A percentile compares a stretch with the other conserved stretches of the same genome.
These are phyloP conservation scores for Rhadina sibilatrix DNA, from an alignment of 2,113 vertebrate species.

Conservation along the genomic window DNA sequence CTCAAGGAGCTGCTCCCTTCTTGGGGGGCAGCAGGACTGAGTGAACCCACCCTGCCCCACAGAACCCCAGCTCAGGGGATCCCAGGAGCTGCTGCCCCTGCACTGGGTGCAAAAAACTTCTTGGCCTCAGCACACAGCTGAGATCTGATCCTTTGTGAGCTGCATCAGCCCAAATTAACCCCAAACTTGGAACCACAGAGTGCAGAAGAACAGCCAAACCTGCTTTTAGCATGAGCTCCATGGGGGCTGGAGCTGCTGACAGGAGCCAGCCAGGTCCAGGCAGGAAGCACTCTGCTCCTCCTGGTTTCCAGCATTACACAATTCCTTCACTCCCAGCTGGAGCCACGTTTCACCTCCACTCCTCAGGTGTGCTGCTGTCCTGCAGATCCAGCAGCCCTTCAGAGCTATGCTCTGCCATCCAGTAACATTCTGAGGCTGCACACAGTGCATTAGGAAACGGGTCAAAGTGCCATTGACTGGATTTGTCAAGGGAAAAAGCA, in stretches of 20 bases:
- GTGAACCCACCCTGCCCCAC: not conserved
- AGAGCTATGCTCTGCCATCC: not conserved
- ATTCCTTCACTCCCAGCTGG: not conserved
- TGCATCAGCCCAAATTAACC: not conserved
- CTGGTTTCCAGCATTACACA: not conserved
- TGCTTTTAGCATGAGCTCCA: not conserved
- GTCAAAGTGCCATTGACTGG: not conserved
- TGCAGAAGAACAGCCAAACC: not conserved
- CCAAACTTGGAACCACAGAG: not conserved
- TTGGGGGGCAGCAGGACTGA: not conserved
- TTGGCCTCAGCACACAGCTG: not conserved
- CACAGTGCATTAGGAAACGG: not conserved
- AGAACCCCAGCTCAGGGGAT: not conserved
- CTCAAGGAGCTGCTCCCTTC: not conserved
- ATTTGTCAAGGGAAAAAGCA: not conserved
- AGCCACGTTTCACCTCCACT: not conserved
- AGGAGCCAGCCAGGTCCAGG: not conserved
- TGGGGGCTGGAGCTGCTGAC: not conserved
- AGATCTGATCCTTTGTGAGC: not conserved
- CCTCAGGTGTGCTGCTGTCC: not conserved
- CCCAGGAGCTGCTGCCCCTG: not conserved
- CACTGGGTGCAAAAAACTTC: fast-evolving
- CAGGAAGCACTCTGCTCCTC: not conserved
- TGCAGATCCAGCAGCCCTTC: not conserved
- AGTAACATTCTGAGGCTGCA: not conserved